A percentile compares a stretch with the other conserved stretches of the same genome.
These are phyloP conservation scores for Harpagoxenus sublaevis DNA, from an alignment of 2,888 invertebrate genomes.

Conservation along the genomic window DNA sequence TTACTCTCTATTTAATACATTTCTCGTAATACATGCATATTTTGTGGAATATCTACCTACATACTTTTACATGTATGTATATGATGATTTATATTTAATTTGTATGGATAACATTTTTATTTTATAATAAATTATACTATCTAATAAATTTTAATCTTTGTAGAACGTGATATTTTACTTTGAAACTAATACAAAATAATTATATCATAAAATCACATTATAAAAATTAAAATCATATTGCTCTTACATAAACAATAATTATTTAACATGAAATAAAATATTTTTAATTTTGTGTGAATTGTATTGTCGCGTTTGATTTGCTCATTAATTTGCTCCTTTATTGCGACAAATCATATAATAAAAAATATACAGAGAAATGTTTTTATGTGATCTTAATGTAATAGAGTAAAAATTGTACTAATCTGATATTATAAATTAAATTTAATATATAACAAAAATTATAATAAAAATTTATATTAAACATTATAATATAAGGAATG, in stretches of 20 bases:
- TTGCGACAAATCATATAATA: neutral
- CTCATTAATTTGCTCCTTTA: neutral
- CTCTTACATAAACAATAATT: neutral
- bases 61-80: neutral
- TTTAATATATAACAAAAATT: neutral
- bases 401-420: neutral
- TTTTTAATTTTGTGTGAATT: neutral
- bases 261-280: conserved; percentile 17
- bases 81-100: neutral
- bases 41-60: neutral
- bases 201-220: conserved; percentile 5
- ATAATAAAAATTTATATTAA: neutral
- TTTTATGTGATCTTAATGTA: neutral
- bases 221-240: conserved; percentile 10
- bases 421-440: neutral
- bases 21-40: neutral
- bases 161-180: neutral
- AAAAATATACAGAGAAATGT: neutral
- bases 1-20: neutral
- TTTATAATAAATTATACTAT: neutral
- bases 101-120: neutral
- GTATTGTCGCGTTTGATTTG: neutral
- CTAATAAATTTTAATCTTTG: neutral
- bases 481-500: neutral
- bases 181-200: neutral